Percentiles rank a stretch among this genome's conserved stretches.
Evolutionary conservation across 2,888 invertebrate species (phyloP).

Genomic region (Caenorhabditis drosophilae): DNA sequence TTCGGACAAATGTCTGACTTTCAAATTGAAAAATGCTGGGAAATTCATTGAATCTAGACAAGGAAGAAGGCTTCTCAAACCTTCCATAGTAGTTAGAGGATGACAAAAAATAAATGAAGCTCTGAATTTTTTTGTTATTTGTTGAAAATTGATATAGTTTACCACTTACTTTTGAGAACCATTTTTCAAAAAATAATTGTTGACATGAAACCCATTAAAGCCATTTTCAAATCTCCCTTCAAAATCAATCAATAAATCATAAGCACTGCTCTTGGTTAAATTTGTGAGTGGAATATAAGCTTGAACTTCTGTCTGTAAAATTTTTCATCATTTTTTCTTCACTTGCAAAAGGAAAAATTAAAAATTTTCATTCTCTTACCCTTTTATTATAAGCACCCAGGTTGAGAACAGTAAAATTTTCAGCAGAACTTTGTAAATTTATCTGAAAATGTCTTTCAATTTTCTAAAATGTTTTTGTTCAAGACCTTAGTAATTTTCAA

Average conservation of each 20-base stretch:
- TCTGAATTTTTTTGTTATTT: slow-evolving; percentile 7
- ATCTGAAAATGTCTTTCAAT: neutral
- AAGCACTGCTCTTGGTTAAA: slow-evolving; percentile 14
- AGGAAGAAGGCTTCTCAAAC: slow-evolving; percentile 36
- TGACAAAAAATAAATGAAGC: slow-evolving; percentile 24
- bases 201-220: slow-evolving; percentile 5
- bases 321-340: neutral
- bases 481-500: slow-evolving; percentile 21
- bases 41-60: slow-evolving; percentile 38
- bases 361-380: slow-evolving; percentile 8
- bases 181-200: slow-evolving; percentile 4
- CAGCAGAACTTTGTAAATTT: slow-evolving; percentile 12
- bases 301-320: slow-evolving; percentile 24
- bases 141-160: neutral
- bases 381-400: slow-evolving; percentile 28
- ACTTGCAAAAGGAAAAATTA: neutral
- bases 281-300: slow-evolving; percentile 19
- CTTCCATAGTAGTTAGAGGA: slow-evolving; percentile 10
- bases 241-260: slow-evolving; percentile 16
- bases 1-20: slow-evolving; percentile 20
- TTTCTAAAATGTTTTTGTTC: neutral
- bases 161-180: neutral
- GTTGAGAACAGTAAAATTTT: slow-evolving; percentile 20
- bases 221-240: slow-evolving; percentile 10
- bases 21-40: slow-evolving; percentile 37